Evolutionary conservation across 2,888 invertebrate species (phyloP), one percentile per base, ranked within the genome.

Genomic region (Coelinius sp.): DNA sequence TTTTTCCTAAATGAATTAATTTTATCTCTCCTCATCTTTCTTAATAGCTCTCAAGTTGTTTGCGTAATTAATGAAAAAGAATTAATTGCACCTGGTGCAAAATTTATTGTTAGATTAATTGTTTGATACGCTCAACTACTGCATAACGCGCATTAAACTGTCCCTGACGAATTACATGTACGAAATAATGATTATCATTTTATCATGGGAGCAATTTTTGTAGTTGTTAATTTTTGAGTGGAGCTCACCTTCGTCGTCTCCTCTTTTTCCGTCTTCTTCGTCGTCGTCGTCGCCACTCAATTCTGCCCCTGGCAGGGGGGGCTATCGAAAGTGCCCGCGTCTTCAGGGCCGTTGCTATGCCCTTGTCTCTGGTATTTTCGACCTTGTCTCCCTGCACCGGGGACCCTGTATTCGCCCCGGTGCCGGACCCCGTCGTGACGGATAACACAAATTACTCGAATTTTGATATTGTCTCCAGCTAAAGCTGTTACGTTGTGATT

Each of bases 181-280:
- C 1, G n/a, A 17, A 35, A 4, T 25, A 56, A 25, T 25, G 2
- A 46, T 14, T 46, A 46, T 46, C 17, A 20, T 46, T 46, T 20
- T 17, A 14, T 46, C 17, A 46, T 20, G 7, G 14, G 8, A n/a
- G n/a, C n/a, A n/a, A n/a, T 35, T 35, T 35, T 35, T 35, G 8
- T 7, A 8, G n/a, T n/a, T n/a, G n/a, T 31, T 31, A 31, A 31
- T 31, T 31, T 10, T 2, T 44, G 8, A 44, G 44, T 10, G 44
- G 14, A 25, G 76, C 81, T 84, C 85, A 86, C 87, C 86, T 79
- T 73, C 79, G 85, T 82, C 86, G 86, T 82, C 85, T 85, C 81
- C 83, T 85, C 86, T 87, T 87, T 87, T 87, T 87, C 81, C 86
- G 86, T 80, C 87, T 83, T 80, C 86, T 84, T 80, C 87, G 85